Evolutionary conservation across 2,113 vertebrate genomes (phyloP).

Genomic region (Bujurquina vittata): DNA sequence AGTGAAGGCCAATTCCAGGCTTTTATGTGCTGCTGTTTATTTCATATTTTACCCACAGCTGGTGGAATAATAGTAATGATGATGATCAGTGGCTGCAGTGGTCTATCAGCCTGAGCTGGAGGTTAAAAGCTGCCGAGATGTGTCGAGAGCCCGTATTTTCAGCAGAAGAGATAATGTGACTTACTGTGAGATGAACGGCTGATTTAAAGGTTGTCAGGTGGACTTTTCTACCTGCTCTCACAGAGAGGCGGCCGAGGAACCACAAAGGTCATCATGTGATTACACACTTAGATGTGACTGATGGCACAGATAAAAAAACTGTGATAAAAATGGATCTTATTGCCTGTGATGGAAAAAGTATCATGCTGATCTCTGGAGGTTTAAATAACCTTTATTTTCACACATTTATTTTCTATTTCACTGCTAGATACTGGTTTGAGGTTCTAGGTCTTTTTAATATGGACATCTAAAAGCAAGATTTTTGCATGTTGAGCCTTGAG

Average conservation of each 20-base stretch:
- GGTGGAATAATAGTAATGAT: neutral
- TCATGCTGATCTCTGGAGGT: neutral
- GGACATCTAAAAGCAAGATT: too few species aligned
- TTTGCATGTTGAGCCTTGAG: too few species aligned
- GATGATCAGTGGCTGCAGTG: neutral
- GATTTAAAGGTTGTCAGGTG: slow-evolving; percentile 37
- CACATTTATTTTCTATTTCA: neutral
- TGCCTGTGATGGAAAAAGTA: neutral
- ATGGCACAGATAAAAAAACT: neutral
- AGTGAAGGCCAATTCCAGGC: neutral
- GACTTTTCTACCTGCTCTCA: slow-evolving; percentile 15
- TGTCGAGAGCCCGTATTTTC: neutral
- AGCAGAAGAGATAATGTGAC: slow-evolving; percentile 21
- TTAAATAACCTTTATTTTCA: neutral
- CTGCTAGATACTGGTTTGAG: neutral
- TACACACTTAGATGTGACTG: neutral
- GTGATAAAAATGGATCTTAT: neutral
- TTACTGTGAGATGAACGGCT: slow-evolving; percentile 11
- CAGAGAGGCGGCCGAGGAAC: neutral
- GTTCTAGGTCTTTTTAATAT: too few species aligned
- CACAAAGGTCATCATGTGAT: slow-evolving; percentile 16
- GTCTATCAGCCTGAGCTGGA: neutral
- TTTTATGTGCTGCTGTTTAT: slow-evolving; percentile 5
- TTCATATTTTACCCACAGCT: neutral
- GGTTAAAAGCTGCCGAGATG: neutral